Percentiles rank a stretch among this genome's conserved stretches.
These are phyloP conservation scores for Megaceryle alcyon DNA, from an alignment of 2,797 vertebrate species.

Conservation along the genomic window DNA sequence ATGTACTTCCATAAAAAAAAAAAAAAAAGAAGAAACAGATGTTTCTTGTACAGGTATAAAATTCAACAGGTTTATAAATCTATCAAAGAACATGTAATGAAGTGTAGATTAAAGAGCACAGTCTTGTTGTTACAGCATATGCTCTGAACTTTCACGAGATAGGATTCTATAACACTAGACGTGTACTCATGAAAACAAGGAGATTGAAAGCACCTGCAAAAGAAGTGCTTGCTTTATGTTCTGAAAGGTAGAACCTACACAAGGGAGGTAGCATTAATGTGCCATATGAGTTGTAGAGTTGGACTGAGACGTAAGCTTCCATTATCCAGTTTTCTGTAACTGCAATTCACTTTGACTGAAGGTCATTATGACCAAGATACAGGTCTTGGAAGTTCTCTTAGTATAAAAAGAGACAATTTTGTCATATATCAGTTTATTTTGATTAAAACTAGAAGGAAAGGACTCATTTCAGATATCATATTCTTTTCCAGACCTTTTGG, in stretches of 20 bases:
- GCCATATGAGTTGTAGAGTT: background rate
- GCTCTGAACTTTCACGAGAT: conserved; percentile 14
- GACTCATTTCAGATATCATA: background rate
- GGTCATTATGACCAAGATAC: background rate
- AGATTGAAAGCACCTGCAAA: conserved; percentile 4
- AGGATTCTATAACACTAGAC: background rate
- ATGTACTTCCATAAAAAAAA: background rate
- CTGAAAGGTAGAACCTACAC: background rate
- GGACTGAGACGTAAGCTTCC: background rate
- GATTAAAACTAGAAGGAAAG: background rate
- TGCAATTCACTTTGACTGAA: background rate
- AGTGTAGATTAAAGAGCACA: conserved; percentile 29
- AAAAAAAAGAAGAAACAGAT: background rate
- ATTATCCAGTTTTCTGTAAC: background rate
- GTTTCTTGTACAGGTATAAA: conserved; percentile 35
- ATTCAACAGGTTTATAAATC: conserved; percentile 34
- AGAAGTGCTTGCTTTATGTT: background rate
- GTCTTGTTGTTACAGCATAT: background rate
- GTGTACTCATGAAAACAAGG: background rate
- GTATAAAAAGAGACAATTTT: background rate
- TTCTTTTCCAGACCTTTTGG: background rate
- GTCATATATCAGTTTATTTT: background rate
- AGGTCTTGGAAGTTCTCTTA: background rate
- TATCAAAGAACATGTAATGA: conserved; percentile 2
- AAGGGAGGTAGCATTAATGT: background rate